Percentiles rank a stretch among this genome's conserved stretches.
phyloP scores from a whole-genome alignment of 30 jellyfish, hydroid and myxozoan species.

The Mastigias papua region DNA sequence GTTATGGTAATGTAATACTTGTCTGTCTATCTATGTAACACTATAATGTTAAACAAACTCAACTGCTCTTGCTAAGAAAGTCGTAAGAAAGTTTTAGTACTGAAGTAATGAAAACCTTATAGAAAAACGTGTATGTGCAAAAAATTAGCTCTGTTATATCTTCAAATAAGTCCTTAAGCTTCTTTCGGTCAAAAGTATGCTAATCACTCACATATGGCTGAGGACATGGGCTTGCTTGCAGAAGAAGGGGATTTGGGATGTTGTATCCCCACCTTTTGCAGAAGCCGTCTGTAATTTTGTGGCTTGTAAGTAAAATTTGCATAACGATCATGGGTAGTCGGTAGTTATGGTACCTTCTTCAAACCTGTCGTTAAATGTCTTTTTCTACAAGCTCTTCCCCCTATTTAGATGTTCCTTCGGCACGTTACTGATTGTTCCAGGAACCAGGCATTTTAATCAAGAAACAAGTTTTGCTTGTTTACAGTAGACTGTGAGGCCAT shows the following conservation, averaged over 20 bases:
- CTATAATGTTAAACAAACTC: too few species aligned
- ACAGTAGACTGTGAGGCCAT: too few species aligned
- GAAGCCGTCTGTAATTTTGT: neutral
- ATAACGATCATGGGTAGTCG: neutral
- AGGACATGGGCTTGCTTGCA: neutral
- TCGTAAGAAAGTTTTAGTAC: too few species aligned
- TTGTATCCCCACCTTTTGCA: neutral
- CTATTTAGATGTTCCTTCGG: neutral
- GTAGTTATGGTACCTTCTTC: neutral
- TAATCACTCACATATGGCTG: too few species aligned
- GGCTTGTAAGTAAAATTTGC: neutral
- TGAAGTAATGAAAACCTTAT: too few species aligned
- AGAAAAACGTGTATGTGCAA: too few species aligned
- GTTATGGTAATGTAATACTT: too few species aligned
- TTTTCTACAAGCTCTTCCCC: neutral
- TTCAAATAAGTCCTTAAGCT: too few species aligned
- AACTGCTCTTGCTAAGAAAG: too few species aligned
- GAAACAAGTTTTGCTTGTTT: neutral
- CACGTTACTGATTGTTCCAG: neutral
- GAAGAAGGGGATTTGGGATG: neutral
- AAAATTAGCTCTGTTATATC: too few species aligned
- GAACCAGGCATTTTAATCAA: neutral
- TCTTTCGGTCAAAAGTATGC: too few species aligned
- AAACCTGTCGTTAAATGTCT: neutral
- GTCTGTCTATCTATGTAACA: too few species aligned